Conservation (phyloP, 1,140 invertebrate genomes). For the Acromyrmex echinatior region DNA sequence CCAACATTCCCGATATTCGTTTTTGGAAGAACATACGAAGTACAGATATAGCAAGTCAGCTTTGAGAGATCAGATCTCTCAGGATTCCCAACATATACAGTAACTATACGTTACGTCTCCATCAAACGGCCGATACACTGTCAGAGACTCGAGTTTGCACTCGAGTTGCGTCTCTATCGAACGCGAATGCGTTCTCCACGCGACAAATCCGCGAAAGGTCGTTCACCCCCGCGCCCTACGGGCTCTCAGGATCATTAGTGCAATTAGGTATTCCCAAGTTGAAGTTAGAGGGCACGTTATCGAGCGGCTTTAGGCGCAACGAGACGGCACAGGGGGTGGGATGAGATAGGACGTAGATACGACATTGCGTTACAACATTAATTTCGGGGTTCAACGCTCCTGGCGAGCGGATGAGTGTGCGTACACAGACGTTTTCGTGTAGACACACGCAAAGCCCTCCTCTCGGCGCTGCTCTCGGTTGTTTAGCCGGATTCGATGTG, state of each 20-base stretch:
- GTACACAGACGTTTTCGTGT: constrained; percentile 68
- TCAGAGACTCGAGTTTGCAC: background rate
- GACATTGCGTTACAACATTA: constrained; percentile 75
- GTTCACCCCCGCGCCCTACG: constrained; percentile 66
- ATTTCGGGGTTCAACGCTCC: constrained; percentile 81
- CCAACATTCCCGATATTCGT: background rate
- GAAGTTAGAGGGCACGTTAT: constrained; percentile 70
- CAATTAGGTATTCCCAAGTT: constrained; percentile 70
- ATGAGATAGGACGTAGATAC: constrained; percentile 64
- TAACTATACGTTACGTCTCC: background rate
- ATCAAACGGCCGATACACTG: constrained; percentile 1
- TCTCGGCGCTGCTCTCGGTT: constrained; percentile 22
- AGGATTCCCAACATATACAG: no score
- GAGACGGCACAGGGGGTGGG: constrained; percentile 58
- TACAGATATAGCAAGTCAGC: background rate
- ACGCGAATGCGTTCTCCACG: constrained; percentile 45
- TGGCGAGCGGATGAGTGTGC: constrained; percentile 66
- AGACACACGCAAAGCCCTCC: constrained; percentile 74
- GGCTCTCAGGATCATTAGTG: constrained; percentile 64
- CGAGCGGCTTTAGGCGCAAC: constrained; percentile 66
- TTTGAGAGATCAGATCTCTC: background rate
- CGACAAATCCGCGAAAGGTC: constrained; percentile 62
- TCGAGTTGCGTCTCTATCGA: constrained; percentile 18
- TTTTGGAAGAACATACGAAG: background rate
- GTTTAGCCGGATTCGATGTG: constrained; percentile 35